Base-by-base conservation (phyloP, 2,888 invertebrate species). In the Lypha dubia region DNA sequence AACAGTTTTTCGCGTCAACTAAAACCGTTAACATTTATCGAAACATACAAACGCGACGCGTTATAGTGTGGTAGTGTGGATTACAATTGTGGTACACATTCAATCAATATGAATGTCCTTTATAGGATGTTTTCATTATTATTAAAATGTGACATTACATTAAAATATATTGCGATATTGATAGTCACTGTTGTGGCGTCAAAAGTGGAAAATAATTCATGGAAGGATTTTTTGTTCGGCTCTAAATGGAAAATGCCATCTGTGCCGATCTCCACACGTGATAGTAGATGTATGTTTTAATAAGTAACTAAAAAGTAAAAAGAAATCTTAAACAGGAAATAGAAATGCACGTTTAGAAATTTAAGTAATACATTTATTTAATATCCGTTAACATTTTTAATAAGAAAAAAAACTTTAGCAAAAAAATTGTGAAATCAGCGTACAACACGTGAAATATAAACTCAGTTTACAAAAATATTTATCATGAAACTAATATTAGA, bases 151-250 rank as follows among this genome's bases (percentile, higher is more conserved):
- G 46, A 70, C 22, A n/a, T 60, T n/a, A n/a, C 56, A 6, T 41
- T 60, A 0, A 35, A 70, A n/a, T 79, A 58, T 51, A 8, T 74
- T 11, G 24, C 80, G 9, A 22, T 76, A 22, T 60, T 86, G 20
- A 3, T 80, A 13, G 46, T 58, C 4, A 77, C 46, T 22, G 67
- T 71, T 3, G 73, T 73, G 53, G 17, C 56, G 13, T 80, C 86
- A 38, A 83, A 84, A 80, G 83, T 85, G 35, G 62, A 81, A 58
- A 79, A 82, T 53, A 86, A 79, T 1, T 89, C 89, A 11, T 92
- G 92, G 92, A 90, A 90, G 49, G 92, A 92, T 80, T 74, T 91
- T 20, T 83, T 92, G 65, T 92, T 92, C 58, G 90, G 91, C 49
- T 87, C 83, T 56, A 89, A 90, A 74, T 91, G 91, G 91, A 74